Evolutionary conservation across 2,113 vertebrate species (phyloP), one percentile per base, ranked within the genome.

Genomic region (Apteryx owenii): DNA sequence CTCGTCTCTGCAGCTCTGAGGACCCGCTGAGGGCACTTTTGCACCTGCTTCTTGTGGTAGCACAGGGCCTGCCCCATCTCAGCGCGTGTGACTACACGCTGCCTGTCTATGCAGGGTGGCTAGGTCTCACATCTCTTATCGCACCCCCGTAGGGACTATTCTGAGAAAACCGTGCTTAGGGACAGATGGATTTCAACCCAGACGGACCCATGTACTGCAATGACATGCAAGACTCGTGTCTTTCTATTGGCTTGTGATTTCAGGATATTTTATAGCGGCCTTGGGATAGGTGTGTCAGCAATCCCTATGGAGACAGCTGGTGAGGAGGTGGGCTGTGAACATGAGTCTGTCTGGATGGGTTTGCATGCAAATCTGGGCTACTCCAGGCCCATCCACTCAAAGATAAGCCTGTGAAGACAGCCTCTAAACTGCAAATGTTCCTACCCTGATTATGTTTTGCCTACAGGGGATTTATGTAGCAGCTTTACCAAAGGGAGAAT

Each of bases 1-100:
- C 20, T 3, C 2, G 20, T 44, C 40, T 60, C 62, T 64, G 51
- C 51, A 29, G 0, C 36, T 31, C 76, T n/a, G 42, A 72, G 77
- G n/a, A 73, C 7, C n/a, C 46, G 14, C 22, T 40, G 61, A n/a
- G 51, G 22, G 22, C 18, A 10, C 8, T 42, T 56, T 42, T 9
- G 48, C 50, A 38, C 23, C 28, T 26, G 26, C 44, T 46, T 46
- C 44, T 46, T 46, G 14, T 6, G 46, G 46, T 19, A 48, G 17
- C 46, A 48, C 46, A 48, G 46, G 19, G 46, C 46, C 46, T 7
- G 8, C 48, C 23, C 12, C 33, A 9, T 58, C 28, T 76, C 53
- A 1, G 2, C 16, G 8, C 11, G 1, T 14, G 7, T 10, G 54
- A 50, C 40, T 3, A 3, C 3, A 0, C 10, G 31, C 79, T 66